These are phyloP conservation scores for Agapornis roseicollis DNA, from an alignment of 2,113 vertebrate genomes.

Conservation along the genomic window DNA sequence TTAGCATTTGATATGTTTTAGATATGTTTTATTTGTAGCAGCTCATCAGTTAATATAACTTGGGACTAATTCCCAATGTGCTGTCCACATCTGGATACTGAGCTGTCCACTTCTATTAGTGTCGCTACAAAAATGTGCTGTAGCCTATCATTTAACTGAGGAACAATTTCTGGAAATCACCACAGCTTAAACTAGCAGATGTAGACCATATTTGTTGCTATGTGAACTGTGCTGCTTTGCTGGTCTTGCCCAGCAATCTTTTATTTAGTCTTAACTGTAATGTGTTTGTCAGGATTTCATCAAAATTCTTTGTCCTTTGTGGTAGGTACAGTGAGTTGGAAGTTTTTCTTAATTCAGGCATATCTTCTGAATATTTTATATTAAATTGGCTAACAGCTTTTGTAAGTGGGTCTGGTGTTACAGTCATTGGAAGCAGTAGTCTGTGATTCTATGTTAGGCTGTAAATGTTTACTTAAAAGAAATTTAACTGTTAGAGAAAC, in stretches of 20 bases:
- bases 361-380: not conserved
- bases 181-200: not conserved
- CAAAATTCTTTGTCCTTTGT: not conserved
- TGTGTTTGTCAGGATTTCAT: not conserved
- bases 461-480: not conserved
- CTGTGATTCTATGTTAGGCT: not conserved
- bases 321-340: not conserved
- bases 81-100: not conserved
- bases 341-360: not conserved
- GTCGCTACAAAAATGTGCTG: not conserved
- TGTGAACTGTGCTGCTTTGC: not conserved
- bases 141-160: not conserved
- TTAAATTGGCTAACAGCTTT: not conserved
- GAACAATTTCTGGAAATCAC: not conserved
- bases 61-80: not conserved
- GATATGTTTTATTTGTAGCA: not conserved
- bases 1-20: not conserved
- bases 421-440: not conserved
- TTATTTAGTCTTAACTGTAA: not conserved
- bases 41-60: not conserved
- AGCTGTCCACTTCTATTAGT: not conserved
- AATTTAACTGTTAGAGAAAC: not conserved
- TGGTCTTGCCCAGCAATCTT: not conserved
- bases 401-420: not conserved
- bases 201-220: not conserved